Percentiles rank a stretch among this genome's conserved stretches.
phyloP scores from a whole-genome alignment of 2,888 invertebrate genomes.

The Lepetodrilus schrolli region DNA sequence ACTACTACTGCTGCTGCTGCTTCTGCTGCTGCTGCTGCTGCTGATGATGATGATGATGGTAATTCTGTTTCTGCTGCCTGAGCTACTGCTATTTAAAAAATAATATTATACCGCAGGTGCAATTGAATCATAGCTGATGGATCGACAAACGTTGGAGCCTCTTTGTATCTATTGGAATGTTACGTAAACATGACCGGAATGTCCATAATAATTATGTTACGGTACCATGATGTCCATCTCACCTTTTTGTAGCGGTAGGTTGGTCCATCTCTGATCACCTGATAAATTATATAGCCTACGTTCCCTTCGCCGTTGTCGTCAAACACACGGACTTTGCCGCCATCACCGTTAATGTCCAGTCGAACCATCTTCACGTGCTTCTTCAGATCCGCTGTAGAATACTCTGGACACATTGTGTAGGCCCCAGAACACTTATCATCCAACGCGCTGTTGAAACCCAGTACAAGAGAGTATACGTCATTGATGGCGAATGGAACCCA shows the following conservation, averaged over 20 bases:
- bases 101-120: too few relatives aligned
- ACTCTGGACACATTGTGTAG: background rate
- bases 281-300: background rate
- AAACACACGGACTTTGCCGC: background rate
- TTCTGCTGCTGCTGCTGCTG: background rate
- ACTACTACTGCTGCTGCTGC: background rate
- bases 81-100: too few relatives aligned
- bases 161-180: too few relatives aligned
- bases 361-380: background rate
- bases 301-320: conserved; percentile 18
- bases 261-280: background rate
- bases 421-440: background rate
- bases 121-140: too few relatives aligned
- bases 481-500: conserved; percentile 15
- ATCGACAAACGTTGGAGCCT: too few relatives aligned
- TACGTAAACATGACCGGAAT: too few relatives aligned
- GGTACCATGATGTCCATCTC: background rate
- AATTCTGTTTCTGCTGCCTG: too few relatives aligned
- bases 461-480: background rate
- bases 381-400: background rate
- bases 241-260: background rate
- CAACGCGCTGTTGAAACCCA: background rate
- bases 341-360: background rate
- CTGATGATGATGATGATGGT: background rate
- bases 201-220: background rate